Evolutionary conservation across 2,797 vertebrate genomes (phyloP), one percentile per base, ranked within the genome.

Genomic region (Siniperca scherzeri): DNA sequence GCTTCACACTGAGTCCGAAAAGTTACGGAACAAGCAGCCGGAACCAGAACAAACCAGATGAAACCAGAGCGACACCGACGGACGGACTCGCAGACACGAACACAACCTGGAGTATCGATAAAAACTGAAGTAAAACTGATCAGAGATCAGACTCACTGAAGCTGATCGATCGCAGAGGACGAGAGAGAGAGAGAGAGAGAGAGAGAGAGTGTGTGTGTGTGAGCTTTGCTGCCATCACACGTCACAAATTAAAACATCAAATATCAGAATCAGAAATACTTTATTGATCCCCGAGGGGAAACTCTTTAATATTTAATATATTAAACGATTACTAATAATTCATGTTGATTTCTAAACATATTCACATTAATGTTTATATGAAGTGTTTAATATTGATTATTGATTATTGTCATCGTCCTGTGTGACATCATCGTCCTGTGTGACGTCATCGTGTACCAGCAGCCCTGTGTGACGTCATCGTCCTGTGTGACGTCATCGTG

Each of bases 1-100:
- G 48, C 74, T 59, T 8, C 60, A 50, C 56, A 60, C 64, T 0
- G 42, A 74, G 48, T 33, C 70, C n/a, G 22, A 77, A 87, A 91
- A 89, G 86, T 87, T 88, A 25, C 48, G 64, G 67, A 83, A 83
- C 65, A 71, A 69, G 17, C 65, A 19, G 13, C 53, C 55, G 30
- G 78, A 75, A 71, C 87, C 65, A 61, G 70, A 84, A 77, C 0
- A 5, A 82, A 73, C 68, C 79, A 75, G 72, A 74, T 17, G 0
- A n/a, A 70, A 83, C 64, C 71, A 7, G 72, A 84, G 30, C 56
- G 11, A 16, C 14, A 57, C 50, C 61, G 9, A 66, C n/a, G 62
- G 19, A 27, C 30, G 3, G 19, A 44, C 12, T 5, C 33, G 4
- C 14, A 3, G n/a, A n/a, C n/a, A 4, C 38, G 2, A 16, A 33